Base-by-base conservation (phyloP, 53 echinoderm and acorn worm species). In the Paracentrotus lividus region DNA sequence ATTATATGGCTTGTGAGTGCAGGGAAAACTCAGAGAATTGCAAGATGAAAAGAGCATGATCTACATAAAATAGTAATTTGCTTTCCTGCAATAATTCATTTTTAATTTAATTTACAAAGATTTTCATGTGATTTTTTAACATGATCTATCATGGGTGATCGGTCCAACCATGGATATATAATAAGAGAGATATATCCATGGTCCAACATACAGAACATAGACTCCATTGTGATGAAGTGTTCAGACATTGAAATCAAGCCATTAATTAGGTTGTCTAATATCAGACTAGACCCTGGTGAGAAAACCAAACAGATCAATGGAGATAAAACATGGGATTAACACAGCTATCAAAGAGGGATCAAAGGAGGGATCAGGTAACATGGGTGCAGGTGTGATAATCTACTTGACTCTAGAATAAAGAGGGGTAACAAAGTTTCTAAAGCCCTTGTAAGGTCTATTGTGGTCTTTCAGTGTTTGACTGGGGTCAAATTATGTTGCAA, bases 231-330 rank as follows among this genome's bases (percentile, higher is more conserved):
- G 64, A 64, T 31, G 64, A 5, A 81, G 45, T 45, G n/a, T 12
- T 81, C 86, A 86, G 86, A 86, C 86, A 86, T n/a, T 55, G 36
- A 86, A 86, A 86, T 86, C 86, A 86, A 56, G 86, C 56, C 57
- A 86, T 86, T 86, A 86, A 86, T 86, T 86, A 86, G 34, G 21
- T 33, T 53, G 86, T 86, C 86, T 86, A 23, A 86, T 55, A 56
- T 56, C 56, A 56, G 20, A 13, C 86, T 86, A 86, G 86, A 86
- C 86, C 55, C 23, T 53, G 86, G 86, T 86, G 86, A 56, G 86
- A 86, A 56, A 86, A 55, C 18, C 86, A 53, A 56, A 86, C 86
- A 53, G 34, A 54, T 55, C 20, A 56, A 54, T 15, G 2, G 57
- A 27, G 56, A 33, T 85, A 2, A 85, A 85, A 32, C 29, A 32